Base-by-base conservation (phyloP, 2,113 vertebrate species). In the Rhinichthys klamathensis region DNA sequence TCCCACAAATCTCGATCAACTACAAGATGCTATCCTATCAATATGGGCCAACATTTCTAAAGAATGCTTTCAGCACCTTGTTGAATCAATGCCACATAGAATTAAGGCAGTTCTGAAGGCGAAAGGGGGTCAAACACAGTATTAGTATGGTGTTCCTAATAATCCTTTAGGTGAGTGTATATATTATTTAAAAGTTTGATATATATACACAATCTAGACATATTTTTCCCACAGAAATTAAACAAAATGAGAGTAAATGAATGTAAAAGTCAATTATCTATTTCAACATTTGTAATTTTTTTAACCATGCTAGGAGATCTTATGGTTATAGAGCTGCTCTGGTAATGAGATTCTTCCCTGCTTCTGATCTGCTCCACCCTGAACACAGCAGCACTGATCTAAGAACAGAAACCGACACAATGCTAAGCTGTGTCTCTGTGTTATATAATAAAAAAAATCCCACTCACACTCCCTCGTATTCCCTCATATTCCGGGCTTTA, bases 401-500 rank as follows among this genome's bases (percentile, higher is more conserved):
- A 80, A 86, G 76, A 80, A 78, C 86, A 89, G 38, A 88, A 5
- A 12, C 32, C 15, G n/a, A 86, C 84, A 70, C 74, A 58, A 78
- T 38, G 75, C 27, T 74, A n/a, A 80, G 54, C 83, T 77, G 13
- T 80, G 46, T 81, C 51, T 78, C 74, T 76, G 38, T 84, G 89
- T 69, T 90, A 85, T 49, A 41, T 85, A 67, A 86, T 77, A 0
- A 60, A 21, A 80, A 67, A 56, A 70, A 67, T 60, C 84, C 76
- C 56, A 84, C 83, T 80, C 30, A 7, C 11, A 46, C 70, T 83
- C 77, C 65, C 11, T 67, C 54, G 75, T 21, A 74, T 78, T 41
- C 80, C 86, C 11, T 72, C 65, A 81, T 89, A 56, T 27, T 58
- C 74, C 1, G 75, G 65, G 85, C 85, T 82, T 83, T 38, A 74